Base-by-base conservation (phyloP, 2,888 invertebrate species). In the Ferrisia virgata region DNA sequence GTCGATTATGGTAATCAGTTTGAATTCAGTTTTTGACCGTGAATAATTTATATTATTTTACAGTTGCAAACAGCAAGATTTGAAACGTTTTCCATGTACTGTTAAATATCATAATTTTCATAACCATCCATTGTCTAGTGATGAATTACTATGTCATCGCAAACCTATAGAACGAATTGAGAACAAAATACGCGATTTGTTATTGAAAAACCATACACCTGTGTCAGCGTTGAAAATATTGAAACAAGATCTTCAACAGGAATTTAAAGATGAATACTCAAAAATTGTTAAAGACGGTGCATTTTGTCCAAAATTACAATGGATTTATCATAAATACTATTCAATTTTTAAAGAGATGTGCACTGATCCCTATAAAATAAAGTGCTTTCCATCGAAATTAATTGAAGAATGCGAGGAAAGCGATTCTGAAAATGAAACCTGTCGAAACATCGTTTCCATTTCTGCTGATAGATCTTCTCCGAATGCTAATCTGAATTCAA, bases 271-370 rank as follows among this genome's bases (percentile, higher is more conserved):
- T 9, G 79, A 79, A 15, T 47, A 79, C 6, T 28, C 79, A n/a
- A 47, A 79, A 40, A 31, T 79, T 11, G 25, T 79, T 8, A 79
- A 79, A 79, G 79, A 79, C 5, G 79, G 79, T 13, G 79, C 79
- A 40, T 79, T 79, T 43, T 79, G 79, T 33, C 79, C 79, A 4
- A 79, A 79, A 43, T 43, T 79, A 25, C 79, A 79, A 31, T 79
- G 79, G 79, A 43, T 79, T 13, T 79, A 79, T 5, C 79, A 79
- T 2, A 39, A 79, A 25, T 79, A 79, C 31, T 79, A 79, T 79
- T 76, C 72, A n/a, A 76, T 76, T 33, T 76, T 76, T 18, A 76
- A 76, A 36, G 72, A 76, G 18, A 76, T 36, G 72, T 76, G 36
- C 36, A 28, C 64, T 15, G 64, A 64, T 64, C 72, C 72, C 3